Percentiles rank a stretch among this genome's conserved stretches.
These are phyloP conservation scores for Tenodera sinensis DNA, from an alignment of 2,888 invertebrate species.

Conservation along the genomic window DNA sequence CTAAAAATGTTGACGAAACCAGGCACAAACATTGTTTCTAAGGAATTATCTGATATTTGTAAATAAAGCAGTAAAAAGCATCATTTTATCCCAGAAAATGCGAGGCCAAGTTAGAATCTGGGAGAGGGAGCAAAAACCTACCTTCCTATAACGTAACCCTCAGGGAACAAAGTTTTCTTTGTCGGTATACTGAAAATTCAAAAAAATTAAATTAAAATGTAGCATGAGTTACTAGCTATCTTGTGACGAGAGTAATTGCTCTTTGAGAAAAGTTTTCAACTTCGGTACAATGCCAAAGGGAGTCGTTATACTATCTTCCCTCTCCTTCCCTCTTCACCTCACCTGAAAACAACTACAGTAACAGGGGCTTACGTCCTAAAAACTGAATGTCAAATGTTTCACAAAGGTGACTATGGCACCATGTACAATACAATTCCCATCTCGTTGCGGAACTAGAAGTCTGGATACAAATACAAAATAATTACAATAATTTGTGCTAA, in stretches of 20 bases:
- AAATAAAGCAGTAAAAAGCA: no score
- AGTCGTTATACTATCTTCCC: neutral
- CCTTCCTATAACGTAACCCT: neutral
- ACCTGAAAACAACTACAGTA: neutral
- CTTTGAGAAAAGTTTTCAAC: neutral
- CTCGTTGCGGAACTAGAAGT: no score
- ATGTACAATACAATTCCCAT: no score
- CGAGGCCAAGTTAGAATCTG: neutral
- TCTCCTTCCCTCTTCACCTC: neutral
- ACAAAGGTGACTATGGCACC: no score
- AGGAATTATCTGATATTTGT: no score
- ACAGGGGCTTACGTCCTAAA: neutral
- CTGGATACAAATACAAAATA: no score
- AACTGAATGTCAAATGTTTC: no score
- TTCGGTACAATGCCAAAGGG: neutral
- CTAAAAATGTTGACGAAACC: no score
- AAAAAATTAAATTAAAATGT: neutral
- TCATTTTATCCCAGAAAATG: no score
- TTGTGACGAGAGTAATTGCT: neutral
- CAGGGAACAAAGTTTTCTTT: neutral
- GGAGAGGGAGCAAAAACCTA: neutral
- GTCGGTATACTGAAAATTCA: neutral
- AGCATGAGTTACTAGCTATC: neutral
- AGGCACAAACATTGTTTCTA: no score
- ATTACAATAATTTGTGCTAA: no score